phyloP scores from a whole-genome alignment of 2,113 vertebrate genomes.

The Chionomys nivalis region DNA sequence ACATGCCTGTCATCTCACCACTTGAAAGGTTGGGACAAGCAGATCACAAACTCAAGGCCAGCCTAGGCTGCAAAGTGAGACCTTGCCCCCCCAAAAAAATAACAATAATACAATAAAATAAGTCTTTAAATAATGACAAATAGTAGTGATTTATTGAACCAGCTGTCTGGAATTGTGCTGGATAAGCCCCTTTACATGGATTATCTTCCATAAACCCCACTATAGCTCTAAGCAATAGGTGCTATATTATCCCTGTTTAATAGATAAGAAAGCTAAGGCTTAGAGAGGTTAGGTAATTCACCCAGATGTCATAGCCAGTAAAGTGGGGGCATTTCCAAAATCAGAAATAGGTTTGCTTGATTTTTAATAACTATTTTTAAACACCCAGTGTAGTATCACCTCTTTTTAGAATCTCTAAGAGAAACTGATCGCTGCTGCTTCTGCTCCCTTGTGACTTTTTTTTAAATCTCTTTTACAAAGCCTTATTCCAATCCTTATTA shows the following conservation, averaged over 20 bases:
- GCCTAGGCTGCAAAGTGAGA: not conserved
- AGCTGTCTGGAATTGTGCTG: not conserved
- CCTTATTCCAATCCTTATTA: not conserved
- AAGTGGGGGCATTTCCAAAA: conserved; percentile 1
- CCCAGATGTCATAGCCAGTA: conserved; percentile 7
- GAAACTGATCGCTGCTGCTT: not conserved
- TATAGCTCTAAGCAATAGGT: conserved; percentile 1
- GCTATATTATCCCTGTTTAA: conserved; percentile 45
- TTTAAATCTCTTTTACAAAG: not conserved
- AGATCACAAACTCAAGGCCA: not conserved
- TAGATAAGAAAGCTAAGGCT: conserved; percentile 38
- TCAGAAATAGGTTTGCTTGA: conserved; percentile 16
- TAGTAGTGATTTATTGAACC: conserved; percentile 15
- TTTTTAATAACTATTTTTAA: conserved; percentile 38
- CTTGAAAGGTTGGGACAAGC: not conserved
- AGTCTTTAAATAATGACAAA: conserved; percentile 34
- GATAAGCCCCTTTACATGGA: conserved; percentile 45
- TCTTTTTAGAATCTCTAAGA: conserved; percentile 4
- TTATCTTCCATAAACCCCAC: conserved; percentile 42
- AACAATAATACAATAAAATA: not conserved
- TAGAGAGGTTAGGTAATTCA: conserved; percentile 17
- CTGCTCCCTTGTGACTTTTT: not conserved
- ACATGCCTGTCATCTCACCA: not conserved
- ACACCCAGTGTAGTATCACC: not conserved
- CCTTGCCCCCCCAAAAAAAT: not conserved